These are phyloP conservation scores for Allacma fusca DNA, from an alignment of 2,888 invertebrate genomes.

Conservation along the genomic window DNA sequence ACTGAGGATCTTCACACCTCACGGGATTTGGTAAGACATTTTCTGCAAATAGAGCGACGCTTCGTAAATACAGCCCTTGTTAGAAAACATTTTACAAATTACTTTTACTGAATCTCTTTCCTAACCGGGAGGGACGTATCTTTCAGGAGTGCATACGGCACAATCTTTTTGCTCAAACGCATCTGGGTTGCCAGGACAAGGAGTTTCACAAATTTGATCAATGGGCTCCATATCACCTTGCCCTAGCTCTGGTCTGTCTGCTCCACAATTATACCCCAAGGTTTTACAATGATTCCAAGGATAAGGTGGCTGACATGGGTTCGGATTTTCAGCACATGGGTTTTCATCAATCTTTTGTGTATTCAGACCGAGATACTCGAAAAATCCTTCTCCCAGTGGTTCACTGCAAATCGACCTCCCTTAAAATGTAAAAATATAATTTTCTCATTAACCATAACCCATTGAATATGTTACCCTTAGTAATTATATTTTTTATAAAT, in stretches of 20 bases:
- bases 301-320: conserved; percentile 53
- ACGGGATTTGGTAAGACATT: conserved; percentile 55
- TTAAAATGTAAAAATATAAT: not conserved
- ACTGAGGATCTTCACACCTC: conserved; percentile 52
- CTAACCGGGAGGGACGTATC: conserved; percentile 49
- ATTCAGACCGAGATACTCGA: conserved; percentile 50
- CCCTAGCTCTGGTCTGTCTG: conserved; percentile 44
- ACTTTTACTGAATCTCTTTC: not conserved
- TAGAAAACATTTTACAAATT: too few relatives aligned
- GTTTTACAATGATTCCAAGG: conserved; percentile 57
- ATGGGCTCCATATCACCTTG: conserved; percentile 50
- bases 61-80: too few relatives aligned
- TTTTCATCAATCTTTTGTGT: not conserved
- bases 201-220: conserved; percentile 55
- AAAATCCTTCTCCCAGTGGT: conserved; percentile 59
- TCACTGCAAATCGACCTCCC: conserved; percentile 52
- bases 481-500: too few relatives aligned
- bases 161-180: conserved; percentile 26
- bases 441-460: not conserved
- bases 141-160: not conserved
- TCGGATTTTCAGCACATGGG: conserved; percentile 51
- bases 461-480: too few relatives aligned
- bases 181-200: conserved; percentile 60
- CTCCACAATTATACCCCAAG: conserved; percentile 57
- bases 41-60: conserved; percentile 38